Evolutionary conservation across 2,113 vertebrate species (phyloP).

Genomic region (Irena cyanogastra): DNA sequence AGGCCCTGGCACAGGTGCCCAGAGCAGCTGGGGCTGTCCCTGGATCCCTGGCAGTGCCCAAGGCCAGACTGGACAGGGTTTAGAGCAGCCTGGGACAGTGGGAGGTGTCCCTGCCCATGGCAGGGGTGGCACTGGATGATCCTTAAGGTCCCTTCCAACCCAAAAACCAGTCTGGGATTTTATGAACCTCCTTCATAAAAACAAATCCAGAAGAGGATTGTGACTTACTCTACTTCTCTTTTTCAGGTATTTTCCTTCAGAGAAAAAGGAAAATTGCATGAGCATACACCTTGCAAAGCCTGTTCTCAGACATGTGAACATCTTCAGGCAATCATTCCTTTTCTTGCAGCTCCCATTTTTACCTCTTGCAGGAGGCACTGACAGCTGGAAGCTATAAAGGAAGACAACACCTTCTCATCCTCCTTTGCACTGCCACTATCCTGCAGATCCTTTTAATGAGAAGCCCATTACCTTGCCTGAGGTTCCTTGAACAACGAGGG

Average conservation of each 20-base stretch:
- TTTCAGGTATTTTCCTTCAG: not conserved
- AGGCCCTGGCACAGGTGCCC: rapidly evolving
- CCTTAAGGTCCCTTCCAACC: not conserved
- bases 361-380: not conserved
- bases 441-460: not conserved
- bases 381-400: not conserved
- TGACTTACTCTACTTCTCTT: rapidly evolving
- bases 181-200: not conserved
- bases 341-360: not conserved
- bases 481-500: not conserved
- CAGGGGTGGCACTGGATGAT: rapidly evolving
- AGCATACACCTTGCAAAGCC: not conserved
- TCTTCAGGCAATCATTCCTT: not conserved
- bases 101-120: not conserved
- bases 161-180: not conserved
- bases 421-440: not conserved
- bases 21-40: not conserved
- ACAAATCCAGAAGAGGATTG: not conserved
- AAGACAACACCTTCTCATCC: not conserved
- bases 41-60: not conserved
- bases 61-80: not conserved
- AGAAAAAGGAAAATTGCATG: not conserved
- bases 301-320: not conserved
- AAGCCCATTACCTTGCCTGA: not conserved
- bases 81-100: not conserved